Conservation (phyloP, 2,888 invertebrate species). For the Apamea anceps region DNA sequence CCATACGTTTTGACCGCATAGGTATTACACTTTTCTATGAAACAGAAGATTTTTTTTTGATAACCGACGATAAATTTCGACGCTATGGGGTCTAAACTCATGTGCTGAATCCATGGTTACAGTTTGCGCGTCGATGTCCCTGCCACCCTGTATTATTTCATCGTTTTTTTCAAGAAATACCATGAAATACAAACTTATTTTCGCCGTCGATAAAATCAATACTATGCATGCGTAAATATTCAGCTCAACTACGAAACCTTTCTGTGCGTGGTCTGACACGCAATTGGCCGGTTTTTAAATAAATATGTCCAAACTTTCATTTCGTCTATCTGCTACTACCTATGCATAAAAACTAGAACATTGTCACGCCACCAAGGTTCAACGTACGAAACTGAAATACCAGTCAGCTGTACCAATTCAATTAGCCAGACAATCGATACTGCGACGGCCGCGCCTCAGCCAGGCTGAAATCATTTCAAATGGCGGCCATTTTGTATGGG, state of each 20-base stretch:
- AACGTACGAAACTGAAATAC: constrained; percentile 49
- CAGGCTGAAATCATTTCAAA: constrained; percentile 26
- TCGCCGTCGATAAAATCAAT: neutral
- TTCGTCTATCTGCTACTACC: neutral
- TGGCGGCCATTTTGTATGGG: constrained; percentile 19
- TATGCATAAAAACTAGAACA: neutral
- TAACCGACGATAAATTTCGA: too few species aligned
- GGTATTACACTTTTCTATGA: too few species aligned
- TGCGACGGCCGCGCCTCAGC: constrained; percentile 42
- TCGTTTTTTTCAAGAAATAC: too few species aligned
- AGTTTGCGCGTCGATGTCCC: too few species aligned
- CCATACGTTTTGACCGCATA: too few species aligned
- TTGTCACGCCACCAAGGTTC: constrained; percentile 40
- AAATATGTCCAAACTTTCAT: neutral
- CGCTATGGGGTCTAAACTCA: too few species aligned
- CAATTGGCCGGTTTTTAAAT: neutral
- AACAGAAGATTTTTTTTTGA: too few species aligned
- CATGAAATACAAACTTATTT: too few species aligned
- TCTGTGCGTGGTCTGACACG: neutral
- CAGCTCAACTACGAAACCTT: neutral
- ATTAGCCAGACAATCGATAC: constrained; percentile 62
- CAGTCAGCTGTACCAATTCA: constrained; percentile 46
- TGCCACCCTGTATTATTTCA: too few species aligned
- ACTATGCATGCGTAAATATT: neutral
- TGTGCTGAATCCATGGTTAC: too few species aligned